Evolutionary conservation across 2,888 invertebrate species (phyloP).

Genomic region (Altica lythri): DNA sequence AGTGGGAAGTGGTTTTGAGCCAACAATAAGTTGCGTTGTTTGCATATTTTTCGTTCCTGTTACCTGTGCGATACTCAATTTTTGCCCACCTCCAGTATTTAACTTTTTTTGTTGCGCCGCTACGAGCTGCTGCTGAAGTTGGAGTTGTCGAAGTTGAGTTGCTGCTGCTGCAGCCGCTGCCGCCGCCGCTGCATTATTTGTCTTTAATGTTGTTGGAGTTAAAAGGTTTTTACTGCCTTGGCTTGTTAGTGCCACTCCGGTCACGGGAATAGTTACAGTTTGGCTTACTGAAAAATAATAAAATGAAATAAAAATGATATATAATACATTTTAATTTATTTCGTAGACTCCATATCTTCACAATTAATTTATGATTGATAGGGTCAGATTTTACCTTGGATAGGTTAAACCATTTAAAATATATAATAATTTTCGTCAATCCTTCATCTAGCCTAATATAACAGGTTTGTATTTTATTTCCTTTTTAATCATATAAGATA

Average conservation of each 20-base stretch:
- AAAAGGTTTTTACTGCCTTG: slow-evolving; percentile 55
- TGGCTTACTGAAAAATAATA: slow-evolving; percentile 48
- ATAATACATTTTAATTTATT: too few relatives aligned
- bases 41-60: slow-evolving; percentile 60
- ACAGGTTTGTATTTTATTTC: too few relatives aligned
- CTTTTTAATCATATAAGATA: too few relatives aligned
- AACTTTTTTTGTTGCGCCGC: slow-evolving; percentile 65
- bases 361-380: too few relatives aligned
- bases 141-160: slow-evolving; percentile 69
- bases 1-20: slow-evolving; percentile 62
- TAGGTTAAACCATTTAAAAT: too few relatives aligned
- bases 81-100: slow-evolving; percentile 61
- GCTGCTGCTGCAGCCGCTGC: slow-evolving; percentile 64
- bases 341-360: too few relatives aligned
- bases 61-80: slow-evolving; percentile 65
- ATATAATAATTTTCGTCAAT: too few relatives aligned
- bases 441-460: too few relatives aligned
- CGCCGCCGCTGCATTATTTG: slow-evolving; percentile 69
- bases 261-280: slow-evolving; percentile 61
- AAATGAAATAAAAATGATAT: too few relatives aligned
- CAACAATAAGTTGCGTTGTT: slow-evolving; percentile 74
- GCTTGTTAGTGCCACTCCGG: slow-evolving; percentile 58
- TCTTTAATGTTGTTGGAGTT: slow-evolving; percentile 57
- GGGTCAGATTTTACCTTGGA: too few relatives aligned
- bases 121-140: slow-evolving; percentile 64